Evolutionary conservation across 2,113 vertebrate genomes (phyloP), one percentile per base, ranked within the genome.

Genomic region (Corydoras sp.): DNA sequence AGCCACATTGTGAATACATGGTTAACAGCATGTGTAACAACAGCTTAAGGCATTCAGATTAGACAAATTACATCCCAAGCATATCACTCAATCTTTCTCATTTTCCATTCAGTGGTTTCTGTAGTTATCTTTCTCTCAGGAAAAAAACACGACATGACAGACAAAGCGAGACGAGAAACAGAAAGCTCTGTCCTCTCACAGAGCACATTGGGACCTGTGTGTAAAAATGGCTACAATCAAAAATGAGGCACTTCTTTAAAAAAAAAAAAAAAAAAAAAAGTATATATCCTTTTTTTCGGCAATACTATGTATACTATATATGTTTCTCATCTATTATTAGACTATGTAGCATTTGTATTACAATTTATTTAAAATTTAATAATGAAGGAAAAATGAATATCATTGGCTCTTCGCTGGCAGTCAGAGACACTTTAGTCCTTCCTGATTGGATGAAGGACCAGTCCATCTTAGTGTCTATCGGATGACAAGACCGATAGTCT

Each of bases 211-310:
- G 84, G 82, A 88, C 72, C 85, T 86, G 86, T 88, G 86, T 88
- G 86, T 88, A 87, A 88, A 88, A 89, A 89, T 88, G 86, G 88
- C 88, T 90, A 90, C 89, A 91, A 90, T 90, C 88, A 86, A 88
- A 90, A 89, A 91, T 87, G 82, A 91, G 89, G 88, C 88, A 90
- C 89, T 90, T 91, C 88, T 88, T 86, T 24, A 18, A 7, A 29
- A 14, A 51, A 51, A 87, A 30, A 1, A 24, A 24, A 24, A 24
- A 24, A 89, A 80, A 85, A 73, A 85, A 86, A 85, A 80, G 86
- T 31, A 86, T 82, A 87, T 83, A 85, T 81, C 84, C 82, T 88
- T 83, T 53, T 81, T 77, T 81, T 86, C 79, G 77, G 82, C 83
- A 77, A 85, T 86, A 83, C 84, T 88, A 87, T 83, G 83, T 86